A percentile compares a stretch with the other conserved stretches of the same genome.
Conservation (phyloP, 2,888 invertebrate species). For the Pristionchus fissidentatus region DNA sequence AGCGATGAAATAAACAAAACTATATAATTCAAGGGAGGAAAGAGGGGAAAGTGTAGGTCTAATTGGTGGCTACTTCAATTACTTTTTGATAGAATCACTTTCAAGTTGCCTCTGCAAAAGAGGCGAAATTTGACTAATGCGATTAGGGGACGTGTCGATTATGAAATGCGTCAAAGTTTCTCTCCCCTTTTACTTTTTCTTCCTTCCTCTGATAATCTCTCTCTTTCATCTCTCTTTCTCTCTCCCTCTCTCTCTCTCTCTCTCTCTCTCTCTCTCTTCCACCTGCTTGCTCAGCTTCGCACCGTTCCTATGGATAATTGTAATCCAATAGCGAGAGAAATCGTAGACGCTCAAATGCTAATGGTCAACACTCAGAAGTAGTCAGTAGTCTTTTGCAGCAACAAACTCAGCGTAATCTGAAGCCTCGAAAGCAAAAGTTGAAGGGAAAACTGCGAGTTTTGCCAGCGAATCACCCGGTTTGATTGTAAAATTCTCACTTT, state of each 20-base stretch:
- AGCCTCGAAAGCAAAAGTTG: not conserved
- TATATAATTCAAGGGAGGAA: no score
- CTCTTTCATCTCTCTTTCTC: no score
- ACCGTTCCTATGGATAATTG: constrained; percentile 20
- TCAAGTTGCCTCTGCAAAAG: no score
- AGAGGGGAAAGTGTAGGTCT: no score
- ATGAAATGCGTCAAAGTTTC: constrained; percentile 10
- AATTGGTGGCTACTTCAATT: no score
- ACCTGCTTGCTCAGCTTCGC: no score
- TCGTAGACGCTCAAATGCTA: constrained; percentile 5
- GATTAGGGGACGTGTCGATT: not conserved
- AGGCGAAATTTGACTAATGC: not conserved
- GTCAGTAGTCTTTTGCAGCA: no score
- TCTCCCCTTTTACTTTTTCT: not conserved
- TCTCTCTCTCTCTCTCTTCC: not conserved
- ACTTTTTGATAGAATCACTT: no score
- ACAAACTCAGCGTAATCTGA: no score
- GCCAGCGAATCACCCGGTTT: not conserved
- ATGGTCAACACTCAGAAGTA: not conserved
- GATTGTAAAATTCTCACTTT: constrained; percentile 30
- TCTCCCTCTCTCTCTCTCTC: not conserved
- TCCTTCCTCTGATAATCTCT: not conserved
- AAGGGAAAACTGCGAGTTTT: not conserved
- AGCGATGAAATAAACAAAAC: constrained; percentile 10
- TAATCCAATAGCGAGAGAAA: constrained; percentile 31